Base-by-base conservation (phyloP, 2,797 vertebrate genomes). In the Hoplostethus mediterraneus region DNA sequence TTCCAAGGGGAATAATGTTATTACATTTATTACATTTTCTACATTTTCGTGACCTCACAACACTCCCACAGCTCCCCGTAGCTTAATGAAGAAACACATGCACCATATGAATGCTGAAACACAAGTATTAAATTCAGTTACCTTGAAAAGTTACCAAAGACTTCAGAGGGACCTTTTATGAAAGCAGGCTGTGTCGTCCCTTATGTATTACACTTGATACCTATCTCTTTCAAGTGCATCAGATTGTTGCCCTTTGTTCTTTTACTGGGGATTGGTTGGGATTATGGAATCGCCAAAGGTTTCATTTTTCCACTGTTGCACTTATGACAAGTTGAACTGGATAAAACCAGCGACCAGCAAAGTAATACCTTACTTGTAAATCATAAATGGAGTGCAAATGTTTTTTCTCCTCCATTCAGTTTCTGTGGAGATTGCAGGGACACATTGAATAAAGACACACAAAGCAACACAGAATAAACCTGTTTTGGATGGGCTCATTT, bases 21-120 rank as follows among this genome's bases (percentile, higher is more conserved):
- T 73, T 67, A 5, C 3, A 25, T 25, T 79, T 79, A 71, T 81
- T 82, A 69, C 48, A 75, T 71, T 82, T 82, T 75, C 49, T 82
- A 69, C 48, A 75, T 71, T 82, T 82, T 75, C 49, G 78, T 80
- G 60, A 83, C 69, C 77, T 73, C 52, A 21, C 53, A 62, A 63
- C 45, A 63, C 17, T 63, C 65, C 44, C 31, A 33, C n/a, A 63
- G 53, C n/a, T 76, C 59, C 60, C 66, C 4, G 3, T 9, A 21
- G 68, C 4, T 65, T 65, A 63, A 5, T 59, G 62, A 54, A 60
- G 38, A 30, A 63, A 55, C 16, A 52, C 38, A 55, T n/a, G n/a
- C 14, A 12, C 31, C 6, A 5, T 36, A 12, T 51, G 8, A 52
- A 1, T 36, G 48, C n/a, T 67, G 70, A 47, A 74, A 67, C 17